Conservation (phyloP, 2,888 invertebrate species). For the Dysmachus trigonus region DNA sequence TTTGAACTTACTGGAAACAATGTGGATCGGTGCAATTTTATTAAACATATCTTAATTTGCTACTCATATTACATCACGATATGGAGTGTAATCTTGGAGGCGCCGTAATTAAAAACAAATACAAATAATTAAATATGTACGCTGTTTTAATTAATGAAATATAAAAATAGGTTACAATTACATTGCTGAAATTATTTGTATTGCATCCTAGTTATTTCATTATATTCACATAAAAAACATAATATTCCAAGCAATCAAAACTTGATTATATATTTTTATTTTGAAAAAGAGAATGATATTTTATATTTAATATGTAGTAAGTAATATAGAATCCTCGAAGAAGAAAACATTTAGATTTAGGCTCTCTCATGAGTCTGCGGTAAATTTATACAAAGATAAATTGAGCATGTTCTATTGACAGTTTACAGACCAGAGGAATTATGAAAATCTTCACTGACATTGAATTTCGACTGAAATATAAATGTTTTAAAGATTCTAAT, state of each 20-base stretch:
- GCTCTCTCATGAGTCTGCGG: no score
- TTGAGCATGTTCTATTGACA: no score
- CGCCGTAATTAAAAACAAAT: background rate
- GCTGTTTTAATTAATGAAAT: background rate
- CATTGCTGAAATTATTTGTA: background rate
- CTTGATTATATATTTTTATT: background rate
- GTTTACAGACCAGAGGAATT: no score
- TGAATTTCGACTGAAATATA: no score
- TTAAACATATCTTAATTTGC: background rate
- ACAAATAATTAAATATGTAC: background rate
- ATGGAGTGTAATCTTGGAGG: background rate
- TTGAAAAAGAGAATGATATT: background rate
- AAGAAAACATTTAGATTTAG: background rate
- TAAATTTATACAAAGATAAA: no score
- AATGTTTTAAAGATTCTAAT: no score
- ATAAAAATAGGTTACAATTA: no score
- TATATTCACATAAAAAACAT: background rate
- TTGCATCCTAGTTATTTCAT: background rate
- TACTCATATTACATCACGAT: background rate
- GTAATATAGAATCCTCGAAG: background rate
- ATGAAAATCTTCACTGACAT: no score
- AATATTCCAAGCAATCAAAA: background rate
- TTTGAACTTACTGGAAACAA: no score
- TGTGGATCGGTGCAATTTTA: no score
- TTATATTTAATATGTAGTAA: background rate